phyloP scores from a whole-genome alignment of 2,113 vertebrate species.

The Charadrius vociferus region DNA sequence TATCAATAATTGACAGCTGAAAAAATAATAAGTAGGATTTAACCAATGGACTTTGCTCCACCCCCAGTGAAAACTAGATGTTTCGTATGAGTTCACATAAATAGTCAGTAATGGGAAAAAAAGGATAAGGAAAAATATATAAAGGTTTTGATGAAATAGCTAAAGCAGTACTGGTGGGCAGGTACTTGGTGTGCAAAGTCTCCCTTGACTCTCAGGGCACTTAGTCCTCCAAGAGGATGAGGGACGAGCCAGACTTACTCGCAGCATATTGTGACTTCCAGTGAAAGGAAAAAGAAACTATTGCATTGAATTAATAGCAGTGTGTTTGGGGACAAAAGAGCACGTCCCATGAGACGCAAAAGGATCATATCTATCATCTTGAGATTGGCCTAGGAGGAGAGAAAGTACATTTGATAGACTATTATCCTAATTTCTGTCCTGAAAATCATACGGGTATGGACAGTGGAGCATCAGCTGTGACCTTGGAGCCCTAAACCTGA shows the following conservation, averaged over 20 bases:
- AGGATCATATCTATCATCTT: neutral
- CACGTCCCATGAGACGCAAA: neutral
- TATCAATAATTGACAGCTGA: neutral
- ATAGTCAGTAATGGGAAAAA: neutral
- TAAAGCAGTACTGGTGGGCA: neutral
- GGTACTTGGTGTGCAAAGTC: neutral
- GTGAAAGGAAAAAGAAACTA: neutral
- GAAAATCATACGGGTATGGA: neutral
- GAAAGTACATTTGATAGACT: slow-evolving; percentile 35
- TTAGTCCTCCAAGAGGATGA: neutral
- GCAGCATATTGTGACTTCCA: neutral
- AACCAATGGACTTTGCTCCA: neutral
- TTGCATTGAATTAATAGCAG: slow-evolving; percentile 9
- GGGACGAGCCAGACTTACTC: neutral
- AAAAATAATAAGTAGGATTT: neutral
- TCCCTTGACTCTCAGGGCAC: neutral
- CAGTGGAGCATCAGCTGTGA: neutral
- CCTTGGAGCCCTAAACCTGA: neutral
- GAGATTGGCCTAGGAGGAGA: neutral
- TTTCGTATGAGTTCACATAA: neutral
- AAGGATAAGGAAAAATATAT: neutral
- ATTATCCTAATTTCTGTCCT: slow-evolving; percentile 55
- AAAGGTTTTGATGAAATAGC: neutral
- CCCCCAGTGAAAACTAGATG: neutral
- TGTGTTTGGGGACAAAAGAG: neutral